Conservation (phyloP, 2,113 vertebrate genomes). For the Malurus melanocephalus region DNA sequence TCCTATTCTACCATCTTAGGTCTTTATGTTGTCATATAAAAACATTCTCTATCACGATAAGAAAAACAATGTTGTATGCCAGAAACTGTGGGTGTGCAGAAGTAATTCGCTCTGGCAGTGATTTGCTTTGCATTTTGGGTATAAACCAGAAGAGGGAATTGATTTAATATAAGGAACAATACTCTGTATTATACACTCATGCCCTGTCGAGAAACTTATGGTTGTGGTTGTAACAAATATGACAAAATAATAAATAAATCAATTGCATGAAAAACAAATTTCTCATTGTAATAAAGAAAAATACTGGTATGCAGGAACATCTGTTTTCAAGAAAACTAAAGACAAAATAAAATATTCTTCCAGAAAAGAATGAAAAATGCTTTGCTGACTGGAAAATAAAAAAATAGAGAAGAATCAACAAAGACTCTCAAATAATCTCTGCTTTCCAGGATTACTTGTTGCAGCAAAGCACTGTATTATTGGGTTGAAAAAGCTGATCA, state of each 20-base stretch:
- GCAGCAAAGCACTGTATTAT: not conserved
- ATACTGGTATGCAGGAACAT: not conserved
- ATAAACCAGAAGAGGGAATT: constrained; percentile 15
- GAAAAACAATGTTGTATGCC: not conserved
- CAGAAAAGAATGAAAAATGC: not conserved
- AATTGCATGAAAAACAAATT: not conserved
- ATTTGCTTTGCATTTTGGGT: not conserved
- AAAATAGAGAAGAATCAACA: not conserved
- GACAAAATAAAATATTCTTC: not conserved
- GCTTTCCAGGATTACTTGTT: not conserved
- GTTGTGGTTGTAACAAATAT: not conserved
- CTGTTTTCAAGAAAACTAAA: constrained; percentile 1
- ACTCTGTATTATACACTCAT: not conserved
- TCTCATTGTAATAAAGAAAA: constrained; percentile 5
- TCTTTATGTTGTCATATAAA: not conserved
- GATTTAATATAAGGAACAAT: constrained; percentile 19
- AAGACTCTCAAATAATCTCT: not conserved
- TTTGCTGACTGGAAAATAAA: not conserved
- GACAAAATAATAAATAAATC: not conserved
- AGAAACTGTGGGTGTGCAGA: not conserved
- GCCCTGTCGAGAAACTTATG: not conserved
- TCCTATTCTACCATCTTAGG: not conserved
- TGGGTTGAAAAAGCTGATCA: not conserved
- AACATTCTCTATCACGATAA: not conserved
- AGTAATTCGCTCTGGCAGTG: not conserved